These are phyloP conservation scores for Xiphophorus birchmanni DNA, from an alignment of 2,797 vertebrate species.

Conservation along the genomic window DNA sequence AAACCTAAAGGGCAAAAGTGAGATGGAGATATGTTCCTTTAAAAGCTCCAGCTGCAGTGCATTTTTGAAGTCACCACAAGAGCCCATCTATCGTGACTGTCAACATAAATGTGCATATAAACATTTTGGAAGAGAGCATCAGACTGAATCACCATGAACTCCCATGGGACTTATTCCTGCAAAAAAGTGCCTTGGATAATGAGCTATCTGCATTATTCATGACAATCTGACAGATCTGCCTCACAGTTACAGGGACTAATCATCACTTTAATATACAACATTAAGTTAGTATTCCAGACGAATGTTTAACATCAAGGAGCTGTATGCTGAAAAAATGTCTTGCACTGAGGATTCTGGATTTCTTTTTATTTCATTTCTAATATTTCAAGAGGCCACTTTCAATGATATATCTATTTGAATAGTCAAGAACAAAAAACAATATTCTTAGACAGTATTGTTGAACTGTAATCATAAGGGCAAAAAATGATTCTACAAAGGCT, in stretches of 20 bases:
- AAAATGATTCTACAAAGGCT: no score
- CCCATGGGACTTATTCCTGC: conserved; percentile 49
- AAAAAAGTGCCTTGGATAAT: conserved; percentile 70
- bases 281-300: conserved; percentile 59
- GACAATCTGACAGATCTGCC: conserved; percentile 63
- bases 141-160: conserved; percentile 42
- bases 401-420: not conserved
- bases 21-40: conserved; percentile 16
- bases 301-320: conserved; percentile 27
- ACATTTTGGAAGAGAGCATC: conserved; percentile 50
- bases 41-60: conserved; percentile 19
- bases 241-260: conserved; percentile 59
- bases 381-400: not conserved
- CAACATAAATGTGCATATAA: conserved; percentile 51
- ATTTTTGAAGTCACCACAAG: conserved; percentile 35
- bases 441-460: not conserved
- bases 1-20: conserved; percentile 14
- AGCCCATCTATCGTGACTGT: conserved; percentile 49
- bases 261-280: conserved; percentile 64
- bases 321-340: not conserved
- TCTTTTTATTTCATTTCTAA: not conserved
- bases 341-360: not conserved
- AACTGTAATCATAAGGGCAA: not conserved
- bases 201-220: conserved; percentile 76
- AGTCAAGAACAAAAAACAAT: not conserved